phyloP scores from a whole-genome alignment of 1,140 invertebrate species.

The Littorina saxatilis region DNA sequence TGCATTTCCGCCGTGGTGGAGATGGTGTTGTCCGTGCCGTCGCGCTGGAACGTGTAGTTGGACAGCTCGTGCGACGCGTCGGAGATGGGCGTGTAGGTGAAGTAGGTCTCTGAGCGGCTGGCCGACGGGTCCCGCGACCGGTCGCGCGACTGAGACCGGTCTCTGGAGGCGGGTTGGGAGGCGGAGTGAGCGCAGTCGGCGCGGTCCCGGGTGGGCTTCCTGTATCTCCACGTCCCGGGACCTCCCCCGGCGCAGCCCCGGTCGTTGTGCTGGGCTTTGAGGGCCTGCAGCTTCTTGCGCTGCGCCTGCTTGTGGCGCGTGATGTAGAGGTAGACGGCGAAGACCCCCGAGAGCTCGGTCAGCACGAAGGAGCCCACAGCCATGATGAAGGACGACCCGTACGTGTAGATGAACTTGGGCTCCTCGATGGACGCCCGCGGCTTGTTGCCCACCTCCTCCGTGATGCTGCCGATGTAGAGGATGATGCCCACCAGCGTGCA shows the following conservation, averaged over 20 bases:
- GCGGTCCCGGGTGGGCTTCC: slow-evolving; percentile 35
- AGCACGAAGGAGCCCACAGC: slow-evolving; percentile 72
- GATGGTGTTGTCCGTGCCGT: slow-evolving; percentile 70
- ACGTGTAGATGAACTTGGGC: slow-evolving; percentile 69
- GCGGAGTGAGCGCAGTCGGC: slow-evolving; percentile 58
- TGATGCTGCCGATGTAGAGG: slow-evolving; percentile 74
- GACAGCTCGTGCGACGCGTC: slow-evolving; percentile 73
- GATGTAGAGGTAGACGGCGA: slow-evolving; percentile 75
- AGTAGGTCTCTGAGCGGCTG: slow-evolving; percentile 72
- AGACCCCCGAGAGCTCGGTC: slow-evolving; percentile 73
- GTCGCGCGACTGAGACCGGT: slow-evolving; percentile 65
- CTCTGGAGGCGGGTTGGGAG: slow-evolving; percentile 60
- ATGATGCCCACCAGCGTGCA: slow-evolving; percentile 73
- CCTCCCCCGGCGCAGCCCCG: too few relatives aligned
- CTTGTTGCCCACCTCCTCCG: slow-evolving; percentile 74
- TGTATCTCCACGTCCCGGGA: slow-evolving; percentile 30
- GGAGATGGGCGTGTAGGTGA: slow-evolving; percentile 73
- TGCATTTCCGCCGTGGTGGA: slow-evolving; percentile 73
- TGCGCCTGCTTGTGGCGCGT: slow-evolving; percentile 72
- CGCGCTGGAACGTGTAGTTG: slow-evolving; percentile 71
- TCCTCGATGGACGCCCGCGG: slow-evolving; percentile 65
- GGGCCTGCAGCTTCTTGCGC: slow-evolving; percentile 69
- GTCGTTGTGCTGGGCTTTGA: slow-evolving; percentile 58
- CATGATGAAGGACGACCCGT: slow-evolving; percentile 75
- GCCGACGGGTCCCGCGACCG: slow-evolving; percentile 70